These are phyloP conservation scores for Iselma pallidipennis DNA, from an alignment of 2,888 invertebrate genomes.

Conservation along the genomic window DNA sequence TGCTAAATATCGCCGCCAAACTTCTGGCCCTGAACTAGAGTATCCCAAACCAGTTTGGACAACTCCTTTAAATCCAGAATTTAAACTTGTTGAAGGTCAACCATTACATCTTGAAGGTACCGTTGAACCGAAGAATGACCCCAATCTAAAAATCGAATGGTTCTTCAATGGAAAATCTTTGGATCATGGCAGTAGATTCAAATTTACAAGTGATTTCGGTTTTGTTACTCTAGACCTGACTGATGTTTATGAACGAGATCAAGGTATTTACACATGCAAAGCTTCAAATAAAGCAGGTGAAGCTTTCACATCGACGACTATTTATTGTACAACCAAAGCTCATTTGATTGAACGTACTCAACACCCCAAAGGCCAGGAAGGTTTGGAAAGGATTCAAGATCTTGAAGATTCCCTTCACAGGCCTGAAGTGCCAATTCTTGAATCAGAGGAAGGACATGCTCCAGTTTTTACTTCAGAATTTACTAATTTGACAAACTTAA, in stretches of 20 bases:
- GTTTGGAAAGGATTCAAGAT: conserved; percentile 87
- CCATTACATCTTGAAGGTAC: conserved; percentile 91
- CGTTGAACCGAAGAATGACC: conserved; percentile 93
- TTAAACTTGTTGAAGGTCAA: conserved; percentile 80
- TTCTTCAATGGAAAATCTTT: conserved; percentile 89
- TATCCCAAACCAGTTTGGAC: conserved; percentile 88
- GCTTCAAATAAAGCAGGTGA: conserved; percentile 87
- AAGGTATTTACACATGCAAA: conserved; percentile 92
- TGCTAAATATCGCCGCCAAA: conserved; percentile 70
- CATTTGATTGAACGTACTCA: conserved; percentile 86
- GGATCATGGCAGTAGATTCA: conserved; percentile 87
- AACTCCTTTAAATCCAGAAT: conserved; percentile 78
- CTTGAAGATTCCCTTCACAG: conserved; percentile 83
- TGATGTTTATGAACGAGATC: conserved; percentile 91
- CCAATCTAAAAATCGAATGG: conserved; percentile 90
- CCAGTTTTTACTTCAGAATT: conserved; percentile 89
- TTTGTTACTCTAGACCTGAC: conserved; percentile 92
- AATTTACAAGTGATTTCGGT: conserved; percentile 93
- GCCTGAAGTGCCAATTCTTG: conserved; percentile 68
- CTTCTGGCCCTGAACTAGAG: conserved; percentile 72
- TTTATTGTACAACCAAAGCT: conserved; percentile 81
- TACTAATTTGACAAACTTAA: conserved; percentile 78
- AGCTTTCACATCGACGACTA: conserved; percentile 89
- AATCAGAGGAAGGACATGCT: conserved; percentile 79
- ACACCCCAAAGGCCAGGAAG: conserved; percentile 94